Evolutionary conservation across 2,797 vertebrate species (phyloP).

Genomic region (Ptychadena robeensis): DNA sequence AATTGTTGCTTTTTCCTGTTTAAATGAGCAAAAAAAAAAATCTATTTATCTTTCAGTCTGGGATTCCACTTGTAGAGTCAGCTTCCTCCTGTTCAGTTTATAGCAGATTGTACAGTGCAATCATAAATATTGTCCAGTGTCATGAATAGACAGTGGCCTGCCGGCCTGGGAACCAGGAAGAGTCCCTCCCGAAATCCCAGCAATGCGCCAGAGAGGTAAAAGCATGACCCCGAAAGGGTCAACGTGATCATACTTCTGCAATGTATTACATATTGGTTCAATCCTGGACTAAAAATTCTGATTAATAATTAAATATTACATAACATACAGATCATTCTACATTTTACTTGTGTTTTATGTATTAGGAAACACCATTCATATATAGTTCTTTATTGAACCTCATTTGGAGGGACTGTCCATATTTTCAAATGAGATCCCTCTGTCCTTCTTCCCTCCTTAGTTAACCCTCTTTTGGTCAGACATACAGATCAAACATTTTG

Average conservation of each 20-base stretch:
- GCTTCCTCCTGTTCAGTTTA: constrained; percentile 16
- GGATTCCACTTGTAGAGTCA: constrained; percentile 8
- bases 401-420: neutral
- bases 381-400: neutral
- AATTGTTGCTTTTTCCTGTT: constrained; percentile 59
- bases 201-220: neutral
- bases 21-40: constrained; percentile 36
- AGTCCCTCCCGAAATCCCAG: neutral
- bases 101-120: constrained; percentile 62
- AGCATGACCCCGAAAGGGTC: neutral
- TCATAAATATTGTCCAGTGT: constrained; percentile 66
- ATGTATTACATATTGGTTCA: neutral
- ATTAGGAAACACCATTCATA: neutral
- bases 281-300: neutral
- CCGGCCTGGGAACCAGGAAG: constrained; percentile 70
- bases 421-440: too few species aligned
- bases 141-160: constrained; percentile 58
- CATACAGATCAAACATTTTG: too few species aligned
- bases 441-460: too few species aligned
- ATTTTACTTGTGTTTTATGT: neutral
- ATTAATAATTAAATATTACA: neutral
- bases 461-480: too few species aligned
- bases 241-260: neutral
- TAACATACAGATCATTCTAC: neutral
- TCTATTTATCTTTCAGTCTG: constrained; percentile 48